Evolutionary conservation across 53 echinoderm and acorn worm genomes (phyloP).

Genomic region (Astropecten irregularis): DNA sequence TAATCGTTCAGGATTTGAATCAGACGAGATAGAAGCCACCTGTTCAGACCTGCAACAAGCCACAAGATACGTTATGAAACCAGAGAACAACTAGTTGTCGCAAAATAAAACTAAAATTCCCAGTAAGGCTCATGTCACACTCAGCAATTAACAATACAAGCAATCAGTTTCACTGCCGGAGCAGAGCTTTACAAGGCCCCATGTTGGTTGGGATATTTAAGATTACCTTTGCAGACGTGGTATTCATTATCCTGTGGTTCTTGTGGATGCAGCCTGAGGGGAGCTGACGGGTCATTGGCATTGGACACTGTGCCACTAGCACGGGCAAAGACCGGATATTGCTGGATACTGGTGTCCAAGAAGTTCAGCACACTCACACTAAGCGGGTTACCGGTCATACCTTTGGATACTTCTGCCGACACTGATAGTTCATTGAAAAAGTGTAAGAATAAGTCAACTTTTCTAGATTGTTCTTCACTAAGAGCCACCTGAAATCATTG

Average conservation of each 20-base stretch:
- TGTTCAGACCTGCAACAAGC: conserved; percentile 75
- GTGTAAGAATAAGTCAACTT: neutral
- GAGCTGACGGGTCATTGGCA: conserved; percentile 14
- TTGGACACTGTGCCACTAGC: neutral
- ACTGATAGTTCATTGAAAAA: conserved; percentile 58
- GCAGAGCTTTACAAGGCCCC: too few relatives aligned
- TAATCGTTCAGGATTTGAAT: conserved; percentile 73
- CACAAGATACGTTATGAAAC: neutral
- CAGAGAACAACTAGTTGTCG: neutral
- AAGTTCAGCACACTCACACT: conserved; percentile 76
- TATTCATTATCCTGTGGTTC: conserved; percentile 58
- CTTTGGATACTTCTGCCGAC: conserved; percentile 74
- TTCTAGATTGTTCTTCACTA: too few relatives aligned
- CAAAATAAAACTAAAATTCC: too few relatives aligned
- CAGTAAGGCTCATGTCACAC: neutral
- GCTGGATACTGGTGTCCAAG: conserved; percentile 64
- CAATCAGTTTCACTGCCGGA: too few relatives aligned
- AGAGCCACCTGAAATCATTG: too few relatives aligned
- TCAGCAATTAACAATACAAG: too few relatives aligned
- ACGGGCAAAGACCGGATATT: conserved; percentile 79
- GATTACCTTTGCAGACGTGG: conserved; percentile 77
- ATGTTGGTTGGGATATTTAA: too few relatives aligned
- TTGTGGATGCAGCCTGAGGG: neutral
- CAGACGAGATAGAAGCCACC: conserved; percentile 81
- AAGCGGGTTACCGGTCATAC: conserved; percentile 59